A percentile compares a stretch with the other conserved stretches of the same genome.
phyloP scores from a whole-genome alignment of 2,797 vertebrate genomes.

The Anguilla anguilla region DNA sequence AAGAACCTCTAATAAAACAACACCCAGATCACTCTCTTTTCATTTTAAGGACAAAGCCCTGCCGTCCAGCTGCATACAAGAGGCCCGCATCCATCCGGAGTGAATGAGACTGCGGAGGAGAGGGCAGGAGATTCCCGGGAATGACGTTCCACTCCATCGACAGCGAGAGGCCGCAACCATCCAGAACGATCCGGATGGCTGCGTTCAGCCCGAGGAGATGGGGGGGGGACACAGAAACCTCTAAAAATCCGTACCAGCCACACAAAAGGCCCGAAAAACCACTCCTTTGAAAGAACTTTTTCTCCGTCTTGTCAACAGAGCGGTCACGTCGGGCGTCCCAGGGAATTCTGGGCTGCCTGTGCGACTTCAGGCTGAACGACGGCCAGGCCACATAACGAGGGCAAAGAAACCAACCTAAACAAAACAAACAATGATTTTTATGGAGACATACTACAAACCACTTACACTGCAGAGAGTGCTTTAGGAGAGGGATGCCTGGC shows the following conservation, averaged over 20 bases:
- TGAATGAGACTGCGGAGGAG: not conserved
- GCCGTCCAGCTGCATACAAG: not conserved
- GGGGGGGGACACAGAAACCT: not conserved
- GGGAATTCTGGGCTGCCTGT: conserved; percentile 38
- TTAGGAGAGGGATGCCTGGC: not conserved
- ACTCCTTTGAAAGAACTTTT: not conserved
- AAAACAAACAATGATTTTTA: not conserved
- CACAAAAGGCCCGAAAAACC: not conserved
- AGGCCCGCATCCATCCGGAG: not conserved
- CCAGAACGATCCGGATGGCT: not conserved
- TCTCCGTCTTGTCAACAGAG: not conserved
- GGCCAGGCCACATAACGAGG: conserved; percentile 49
- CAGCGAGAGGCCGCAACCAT: not conserved
- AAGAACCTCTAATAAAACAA: not conserved
- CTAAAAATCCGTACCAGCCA: not conserved
- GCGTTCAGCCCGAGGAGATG: not conserved
- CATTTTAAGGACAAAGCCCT: not conserved
- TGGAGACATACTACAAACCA: not conserved
- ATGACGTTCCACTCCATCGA: not conserved
- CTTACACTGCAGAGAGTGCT: not conserved
- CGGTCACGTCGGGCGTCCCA: not conserved
- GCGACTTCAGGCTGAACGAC: conserved; percentile 44
- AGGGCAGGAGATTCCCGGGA: not conserved
- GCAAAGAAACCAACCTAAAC: not conserved
- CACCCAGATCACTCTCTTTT: not conserved